Percentiles rank a stretch among this genome's conserved stretches.
Evolutionary conservation across 2,113 vertebrate genomes (phyloP).

Genomic region (Ammodytes marinus): DNA sequence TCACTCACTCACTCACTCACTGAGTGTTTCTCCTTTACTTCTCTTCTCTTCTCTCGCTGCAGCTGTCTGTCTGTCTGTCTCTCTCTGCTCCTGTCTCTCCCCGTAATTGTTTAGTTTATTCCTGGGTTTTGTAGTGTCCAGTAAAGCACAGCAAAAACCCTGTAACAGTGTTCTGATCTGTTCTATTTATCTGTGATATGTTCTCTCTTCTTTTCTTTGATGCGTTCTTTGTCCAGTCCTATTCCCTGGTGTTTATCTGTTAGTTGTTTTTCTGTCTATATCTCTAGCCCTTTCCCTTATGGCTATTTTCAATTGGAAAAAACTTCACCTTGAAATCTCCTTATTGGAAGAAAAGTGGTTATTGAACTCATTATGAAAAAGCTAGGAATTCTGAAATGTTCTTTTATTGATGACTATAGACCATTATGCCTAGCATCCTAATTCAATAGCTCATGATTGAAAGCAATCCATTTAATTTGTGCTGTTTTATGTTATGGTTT

Average conservation of each 20-base stretch:
- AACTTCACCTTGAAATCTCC: not conserved
- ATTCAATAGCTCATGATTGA: not conserved
- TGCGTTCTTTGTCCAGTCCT: slow-evolving; percentile 13
- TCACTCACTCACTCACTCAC: slow-evolving; percentile 21
- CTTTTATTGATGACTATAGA: no score
- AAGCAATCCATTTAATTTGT: not conserved
- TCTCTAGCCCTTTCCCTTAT: not conserved
- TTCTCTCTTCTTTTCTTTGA: slow-evolving; percentile 8
- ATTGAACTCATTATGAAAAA: not conserved
- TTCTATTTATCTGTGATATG: slow-evolving; percentile 39
- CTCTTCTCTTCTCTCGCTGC: slow-evolving; percentile 18
- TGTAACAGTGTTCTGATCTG: slow-evolving; percentile 36
- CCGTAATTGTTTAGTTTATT: slow-evolving; percentile 50
- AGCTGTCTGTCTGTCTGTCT: slow-evolving; percentile 37
- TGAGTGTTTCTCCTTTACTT: no score
- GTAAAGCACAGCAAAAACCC: slow-evolving; percentile 27
- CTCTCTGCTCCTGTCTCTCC: slow-evolving; percentile 25
- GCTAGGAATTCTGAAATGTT: not conserved
- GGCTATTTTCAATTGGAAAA: slow-evolving; percentile 6
- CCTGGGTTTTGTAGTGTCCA: slow-evolving; percentile 36
- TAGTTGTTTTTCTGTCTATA: not conserved
- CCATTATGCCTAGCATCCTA: not conserved
- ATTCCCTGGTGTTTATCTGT: slow-evolving; percentile 9
- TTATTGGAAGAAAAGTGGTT: not conserved
- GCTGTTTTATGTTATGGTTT: no score